phyloP scores from a whole-genome alignment of 1,140 invertebrate genomes.

The Aradophagus sp. region DNA sequence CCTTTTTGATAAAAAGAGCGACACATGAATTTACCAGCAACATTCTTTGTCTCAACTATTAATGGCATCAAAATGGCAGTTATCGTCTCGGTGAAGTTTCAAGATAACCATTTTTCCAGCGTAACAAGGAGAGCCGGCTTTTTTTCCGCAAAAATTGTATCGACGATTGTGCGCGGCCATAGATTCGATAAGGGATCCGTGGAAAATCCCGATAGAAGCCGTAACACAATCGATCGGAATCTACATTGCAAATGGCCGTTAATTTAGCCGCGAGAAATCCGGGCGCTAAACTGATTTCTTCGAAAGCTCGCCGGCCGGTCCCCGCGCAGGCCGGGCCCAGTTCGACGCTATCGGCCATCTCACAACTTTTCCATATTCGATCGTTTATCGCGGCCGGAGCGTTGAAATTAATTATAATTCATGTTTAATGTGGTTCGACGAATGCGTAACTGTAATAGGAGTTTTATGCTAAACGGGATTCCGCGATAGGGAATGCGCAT shows the following conservation, averaged over 20 bases:
- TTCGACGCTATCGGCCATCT: constrained; percentile 40
- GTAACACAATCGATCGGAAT: constrained; percentile 48
- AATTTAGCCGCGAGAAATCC: constrained; percentile 33
- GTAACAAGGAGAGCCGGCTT: too few relatives aligned
- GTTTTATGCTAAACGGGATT: constrained; percentile 54
- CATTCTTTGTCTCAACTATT: too few relatives aligned
- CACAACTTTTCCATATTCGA: constrained; percentile 50
- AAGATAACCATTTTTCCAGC: too few relatives aligned
- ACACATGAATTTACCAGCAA: too few relatives aligned
- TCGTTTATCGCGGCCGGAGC: constrained; percentile 47
- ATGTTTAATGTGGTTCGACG: constrained; percentile 53
- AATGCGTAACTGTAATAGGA: constrained; percentile 56
- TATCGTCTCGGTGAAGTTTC: too few relatives aligned
- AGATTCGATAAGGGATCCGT: constrained; percentile 27
- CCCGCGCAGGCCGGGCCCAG: too few relatives aligned
- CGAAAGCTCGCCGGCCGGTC: too few relatives aligned
- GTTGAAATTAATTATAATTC: constrained; percentile 54
- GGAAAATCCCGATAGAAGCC: constrained; percentile 45
- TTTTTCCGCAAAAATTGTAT: constrained; percentile 25
- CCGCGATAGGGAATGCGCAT: constrained; percentile 20
- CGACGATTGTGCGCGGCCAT: constrained; percentile 20
- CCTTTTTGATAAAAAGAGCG: too few relatives aligned
- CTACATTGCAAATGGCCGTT: constrained; percentile 41
- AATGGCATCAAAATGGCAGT: too few relatives aligned
- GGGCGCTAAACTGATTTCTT: constrained; percentile 50